Conservation (phyloP, 2,797 vertebrate species). For the Helicolenus hilgendorfi region DNA sequence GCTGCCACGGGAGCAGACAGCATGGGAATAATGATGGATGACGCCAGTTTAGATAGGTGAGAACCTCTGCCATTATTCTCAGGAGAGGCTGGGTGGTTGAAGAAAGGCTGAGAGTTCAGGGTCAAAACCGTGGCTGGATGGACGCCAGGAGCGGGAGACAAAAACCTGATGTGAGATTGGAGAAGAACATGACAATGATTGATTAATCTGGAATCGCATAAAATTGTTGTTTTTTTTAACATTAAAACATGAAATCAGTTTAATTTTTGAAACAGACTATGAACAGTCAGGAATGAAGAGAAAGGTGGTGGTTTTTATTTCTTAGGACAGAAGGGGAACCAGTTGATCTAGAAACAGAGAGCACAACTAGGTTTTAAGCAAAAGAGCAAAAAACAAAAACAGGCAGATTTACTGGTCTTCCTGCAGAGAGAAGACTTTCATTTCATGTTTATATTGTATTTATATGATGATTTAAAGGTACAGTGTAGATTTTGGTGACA, state of each 20-base stretch:
- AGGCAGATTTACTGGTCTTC: not conserved
- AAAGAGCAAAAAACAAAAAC: not conserved
- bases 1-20: constrained; percentile 53
- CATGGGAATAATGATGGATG: constrained; percentile 77
- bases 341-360: not conserved
- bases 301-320: not conserved
- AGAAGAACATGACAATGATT: not conserved
- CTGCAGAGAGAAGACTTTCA: not conserved
- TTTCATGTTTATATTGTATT: not conserved
- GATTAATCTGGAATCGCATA: not conserved
- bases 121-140: constrained; percentile 47
- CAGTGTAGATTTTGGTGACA: no score
- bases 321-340: not conserved
- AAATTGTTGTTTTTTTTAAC: not conserved
- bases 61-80: constrained; percentile 49
- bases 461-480: not conserved
- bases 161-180: not conserved
- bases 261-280: not conserved
- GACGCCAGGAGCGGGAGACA: constrained; percentile 26
- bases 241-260: not conserved
- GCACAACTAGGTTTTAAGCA: not conserved
- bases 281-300: not conserved
- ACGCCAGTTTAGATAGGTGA: constrained; percentile 39
- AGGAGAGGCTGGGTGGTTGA: constrained; percentile 23
- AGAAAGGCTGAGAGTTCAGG: constrained; percentile 47